A percentile compares a stretch with the other conserved stretches of the same genome.
Evolutionary conservation across 2,113 vertebrate genomes (phyloP).

Genomic region (Conger conger): DNA sequence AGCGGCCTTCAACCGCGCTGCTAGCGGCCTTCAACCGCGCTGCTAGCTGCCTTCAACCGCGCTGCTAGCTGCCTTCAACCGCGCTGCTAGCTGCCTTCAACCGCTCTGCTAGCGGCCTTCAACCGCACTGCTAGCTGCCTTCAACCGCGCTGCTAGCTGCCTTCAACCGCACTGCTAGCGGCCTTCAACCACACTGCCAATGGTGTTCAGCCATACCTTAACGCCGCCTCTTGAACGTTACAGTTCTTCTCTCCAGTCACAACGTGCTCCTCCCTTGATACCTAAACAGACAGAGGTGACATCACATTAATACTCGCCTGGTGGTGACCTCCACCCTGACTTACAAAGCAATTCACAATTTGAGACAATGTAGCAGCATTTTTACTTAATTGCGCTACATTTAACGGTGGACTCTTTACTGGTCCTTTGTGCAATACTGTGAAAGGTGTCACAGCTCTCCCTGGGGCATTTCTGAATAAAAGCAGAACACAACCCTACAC

Average conservation of each 20-base stretch:
- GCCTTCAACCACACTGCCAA: background rate
- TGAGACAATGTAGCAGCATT: background rate
- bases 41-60: too few relatives aligned
- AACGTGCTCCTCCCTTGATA: slow-evolving; percentile 68
- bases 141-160: too few relatives aligned
- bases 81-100: too few relatives aligned
- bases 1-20: too few relatives aligned
- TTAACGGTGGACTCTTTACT: background rate
- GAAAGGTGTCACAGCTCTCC: background rate
- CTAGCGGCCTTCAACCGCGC: too few relatives aligned
- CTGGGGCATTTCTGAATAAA: background rate
- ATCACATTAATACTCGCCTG: background rate
- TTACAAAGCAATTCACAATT: background rate
- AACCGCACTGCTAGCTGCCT: too few relatives aligned
- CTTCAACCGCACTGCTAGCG: too few relatives aligned
- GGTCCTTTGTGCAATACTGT: background rate
- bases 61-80: too few relatives aligned
- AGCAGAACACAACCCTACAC: background rate
- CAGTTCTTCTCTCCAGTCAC: slow-evolving; percentile 73
- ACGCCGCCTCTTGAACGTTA: slow-evolving; percentile 70
- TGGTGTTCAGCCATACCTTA: slow-evolving; percentile 69
- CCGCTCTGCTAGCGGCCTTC: too few relatives aligned
- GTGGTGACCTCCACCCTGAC: background rate
- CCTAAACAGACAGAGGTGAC: slow-evolving; percentile 57
- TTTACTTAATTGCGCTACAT: background rate